Evolutionary conservation across 1,140 invertebrate genomes (phyloP).

Genomic region (Teleopsis dalmanni): DNA sequence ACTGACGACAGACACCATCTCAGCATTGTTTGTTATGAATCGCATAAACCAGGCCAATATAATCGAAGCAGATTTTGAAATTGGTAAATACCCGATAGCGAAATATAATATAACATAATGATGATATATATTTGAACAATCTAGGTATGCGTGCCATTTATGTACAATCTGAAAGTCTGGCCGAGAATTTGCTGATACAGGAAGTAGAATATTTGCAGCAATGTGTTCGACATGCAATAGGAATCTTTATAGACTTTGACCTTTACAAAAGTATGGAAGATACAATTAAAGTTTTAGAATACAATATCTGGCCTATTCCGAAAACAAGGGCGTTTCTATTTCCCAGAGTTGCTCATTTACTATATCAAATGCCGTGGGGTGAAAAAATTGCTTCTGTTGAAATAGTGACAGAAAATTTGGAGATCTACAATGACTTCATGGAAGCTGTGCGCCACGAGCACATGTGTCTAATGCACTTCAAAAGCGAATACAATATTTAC

Average conservation of each 20-base stretch:
- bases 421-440: constrained; percentile 41
- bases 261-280: constrained; percentile 27
- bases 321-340: constrained; percentile 24
- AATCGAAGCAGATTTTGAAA: constrained; percentile 36
- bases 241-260: constrained; percentile 35
- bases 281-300: constrained; percentile 32
- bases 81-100: constrained; percentile 20
- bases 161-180: constrained; percentile 21
- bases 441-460: constrained; percentile 34
- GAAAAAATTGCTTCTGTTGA: constrained; percentile 41
- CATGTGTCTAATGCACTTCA: constrained; percentile 42
- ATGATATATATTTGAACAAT: not conserved
- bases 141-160: constrained; percentile 32
- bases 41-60: constrained; percentile 36
- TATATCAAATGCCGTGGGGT: constrained; percentile 41
- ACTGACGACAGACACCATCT: constrained; percentile 30
- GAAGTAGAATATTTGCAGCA: constrained; percentile 40
- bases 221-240: constrained; percentile 30
- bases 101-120: not conserved
- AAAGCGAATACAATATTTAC: constrained; percentile 36
- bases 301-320: constrained; percentile 42
- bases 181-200: constrained; percentile 34
- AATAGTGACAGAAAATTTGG: constrained; percentile 31
- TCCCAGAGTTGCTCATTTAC: constrained; percentile 35
- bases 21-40: constrained; percentile 37